Percentiles rank a stretch among this genome's conserved stretches.
Conservation (phyloP, 37 sponge, comb jelly and placozoan species). For the Ephydatia muelleri region DNA sequence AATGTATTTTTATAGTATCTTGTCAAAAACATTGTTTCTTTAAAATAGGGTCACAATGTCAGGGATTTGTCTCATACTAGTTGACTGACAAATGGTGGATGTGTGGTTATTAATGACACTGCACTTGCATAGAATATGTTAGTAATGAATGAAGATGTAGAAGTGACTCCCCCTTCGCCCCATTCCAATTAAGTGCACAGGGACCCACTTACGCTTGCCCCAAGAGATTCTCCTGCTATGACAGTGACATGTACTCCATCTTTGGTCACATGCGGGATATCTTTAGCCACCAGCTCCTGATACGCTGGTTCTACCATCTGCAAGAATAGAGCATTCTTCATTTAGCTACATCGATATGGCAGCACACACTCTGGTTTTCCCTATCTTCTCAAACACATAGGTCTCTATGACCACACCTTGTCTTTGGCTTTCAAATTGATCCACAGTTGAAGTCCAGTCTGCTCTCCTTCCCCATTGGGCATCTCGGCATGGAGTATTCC, state of each 20-base stretch:
- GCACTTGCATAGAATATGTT: neutral
- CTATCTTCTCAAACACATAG: no score
- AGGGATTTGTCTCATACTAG: neutral
- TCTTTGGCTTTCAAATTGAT: conserved; percentile 81
- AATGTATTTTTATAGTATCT: no score
- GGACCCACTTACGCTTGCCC: conserved; percentile 59
- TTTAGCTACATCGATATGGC: no score
- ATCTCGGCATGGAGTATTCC: conserved; percentile 95
- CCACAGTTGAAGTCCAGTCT: conserved; percentile 93
- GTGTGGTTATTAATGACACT: neutral
- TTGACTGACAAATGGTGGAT: neutral
- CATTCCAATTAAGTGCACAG: neutral
- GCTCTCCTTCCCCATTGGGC: conserved; percentile 78
- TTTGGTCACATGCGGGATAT: conserved; percentile 66
- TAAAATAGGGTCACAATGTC: neutral
- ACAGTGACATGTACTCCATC: conserved; percentile 82
- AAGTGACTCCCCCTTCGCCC: neutral
- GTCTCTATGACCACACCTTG: conserved; percentile 22
- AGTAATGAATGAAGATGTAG: no score
- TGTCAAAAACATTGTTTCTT: neutral
- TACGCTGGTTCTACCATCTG: conserved; percentile 85
- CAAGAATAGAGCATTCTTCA: neutral
- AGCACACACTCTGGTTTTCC: no score
- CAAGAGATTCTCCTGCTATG: conserved; percentile 87
- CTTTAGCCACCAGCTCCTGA: conserved; percentile 77